Percentiles rank a stretch among this genome's conserved stretches.
Evolutionary conservation across 2,888 invertebrate genomes (phyloP).

Genomic region (Pyrochroa serraticornis): DNA sequence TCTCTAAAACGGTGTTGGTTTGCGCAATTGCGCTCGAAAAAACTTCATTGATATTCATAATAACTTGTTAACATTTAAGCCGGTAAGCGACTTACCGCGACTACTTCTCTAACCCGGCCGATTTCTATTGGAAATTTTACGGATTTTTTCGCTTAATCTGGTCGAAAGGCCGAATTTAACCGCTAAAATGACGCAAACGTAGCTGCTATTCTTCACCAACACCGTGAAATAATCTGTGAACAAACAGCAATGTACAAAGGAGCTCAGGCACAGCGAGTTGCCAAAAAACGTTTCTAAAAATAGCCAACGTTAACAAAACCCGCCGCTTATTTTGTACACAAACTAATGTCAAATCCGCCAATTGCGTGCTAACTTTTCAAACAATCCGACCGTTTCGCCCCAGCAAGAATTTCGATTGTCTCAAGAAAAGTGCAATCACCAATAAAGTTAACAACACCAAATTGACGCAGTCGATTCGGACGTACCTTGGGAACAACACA

Average conservation of each 20-base stretch:
- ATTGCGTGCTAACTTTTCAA: conserved; percentile 12
- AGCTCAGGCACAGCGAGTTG: background rate
- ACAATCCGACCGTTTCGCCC: conserved; percentile 8
- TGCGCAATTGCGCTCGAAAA: background rate
- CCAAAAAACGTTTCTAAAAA: conserved; percentile 7
- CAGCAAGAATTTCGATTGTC: background rate
- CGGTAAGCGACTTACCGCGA: too few species aligned
- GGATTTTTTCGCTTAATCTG: background rate
- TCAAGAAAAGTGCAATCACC: background rate
- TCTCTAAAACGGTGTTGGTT: background rate
- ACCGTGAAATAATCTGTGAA: background rate
- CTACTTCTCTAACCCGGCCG: too few species aligned
- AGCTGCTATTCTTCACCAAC: background rate
- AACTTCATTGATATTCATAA: conserved; percentile 17
- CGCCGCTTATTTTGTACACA: conserved; percentile 8
- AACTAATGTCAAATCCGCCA: conserved; percentile 2
- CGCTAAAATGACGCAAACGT: conserved; percentile 1
- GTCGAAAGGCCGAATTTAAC: too few species aligned
- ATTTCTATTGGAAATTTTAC: background rate
- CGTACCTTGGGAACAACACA: conserved; percentile 23
- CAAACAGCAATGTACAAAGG: background rate
- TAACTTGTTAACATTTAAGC: conserved; percentile 20
- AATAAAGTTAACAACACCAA: too few species aligned
- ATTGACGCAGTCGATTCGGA: background rate
- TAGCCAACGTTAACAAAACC: background rate